phyloP scores from a whole-genome alignment of 1,140 invertebrate species.

The Drosophila ananassae region DNA sequence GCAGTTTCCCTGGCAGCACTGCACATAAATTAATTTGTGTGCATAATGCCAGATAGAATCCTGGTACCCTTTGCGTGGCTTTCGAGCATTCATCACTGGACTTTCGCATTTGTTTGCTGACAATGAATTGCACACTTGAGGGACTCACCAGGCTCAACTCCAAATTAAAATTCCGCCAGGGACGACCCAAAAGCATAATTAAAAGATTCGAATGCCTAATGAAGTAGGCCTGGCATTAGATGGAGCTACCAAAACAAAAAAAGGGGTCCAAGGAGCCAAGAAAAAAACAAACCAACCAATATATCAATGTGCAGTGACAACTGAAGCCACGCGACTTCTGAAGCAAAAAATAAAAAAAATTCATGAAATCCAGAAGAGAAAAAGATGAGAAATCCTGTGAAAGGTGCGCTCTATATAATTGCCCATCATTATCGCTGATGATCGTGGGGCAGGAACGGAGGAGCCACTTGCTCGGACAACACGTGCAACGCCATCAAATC shows the following conservation, averaged over 20 bases:
- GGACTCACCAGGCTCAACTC: slow-evolving; percentile 3
- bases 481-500: slow-evolving; percentile 71
- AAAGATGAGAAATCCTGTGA: slow-evolving; percentile 12
- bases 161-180: slow-evolving; percentile 75
- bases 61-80: slow-evolving; percentile 64
- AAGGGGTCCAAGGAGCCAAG: slow-evolving; percentile 15
- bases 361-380: neutral
- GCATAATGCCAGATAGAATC: slow-evolving; percentile 75
- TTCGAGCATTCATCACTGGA: slow-evolving; percentile 73
- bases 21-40: slow-evolving; percentile 81
- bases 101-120: slow-evolving; percentile 81
- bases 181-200: slow-evolving; percentile 55
- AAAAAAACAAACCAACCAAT: slow-evolving; percentile 28
- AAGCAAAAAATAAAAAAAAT: slow-evolving; percentile 9
- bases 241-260: neutral
- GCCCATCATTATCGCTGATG: slow-evolving; percentile 79
- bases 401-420: slow-evolving; percentile 53
- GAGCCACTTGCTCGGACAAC: slow-evolving; percentile 52
- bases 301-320: slow-evolving; percentile 64
- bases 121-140: slow-evolving; percentile 77
- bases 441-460: slow-evolving; percentile 60
- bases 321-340: slow-evolving; percentile 48
- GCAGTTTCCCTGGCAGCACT: slow-evolving; percentile 15
- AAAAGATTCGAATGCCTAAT: slow-evolving; percentile 69
- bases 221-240: slow-evolving; percentile 70